These are phyloP conservation scores for Drosophila lowei DNA, from an alignment of 1,140 invertebrate species.

Conservation along the genomic window DNA sequence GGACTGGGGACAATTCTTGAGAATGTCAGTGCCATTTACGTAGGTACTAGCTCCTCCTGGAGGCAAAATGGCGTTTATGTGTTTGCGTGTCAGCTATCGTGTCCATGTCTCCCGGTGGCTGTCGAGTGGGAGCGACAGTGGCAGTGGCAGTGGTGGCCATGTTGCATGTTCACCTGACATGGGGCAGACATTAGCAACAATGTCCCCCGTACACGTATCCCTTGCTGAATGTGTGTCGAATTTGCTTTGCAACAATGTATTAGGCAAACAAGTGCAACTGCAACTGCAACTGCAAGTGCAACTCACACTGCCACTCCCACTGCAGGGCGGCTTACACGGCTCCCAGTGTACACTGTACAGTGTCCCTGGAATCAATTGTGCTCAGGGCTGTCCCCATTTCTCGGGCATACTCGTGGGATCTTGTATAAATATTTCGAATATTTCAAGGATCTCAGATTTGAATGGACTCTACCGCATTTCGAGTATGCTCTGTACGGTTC, in stretches of 20 bases:
- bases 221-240: slow-evolving; percentile 50
- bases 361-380: not conserved
- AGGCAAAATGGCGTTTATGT: slow-evolving; percentile 52
- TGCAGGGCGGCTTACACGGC: slow-evolving; percentile 12
- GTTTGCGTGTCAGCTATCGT: slow-evolving; percentile 44
- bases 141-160: slow-evolving; percentile 12
- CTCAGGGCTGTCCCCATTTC: no score
- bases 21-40: slow-evolving; percentile 45
- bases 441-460: no score
- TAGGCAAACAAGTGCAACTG: slow-evolving; percentile 53
- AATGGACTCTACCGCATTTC: no score
- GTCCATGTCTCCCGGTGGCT: slow-evolving; percentile 9
- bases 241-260: slow-evolving; percentile 54
- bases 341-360: not conserved
- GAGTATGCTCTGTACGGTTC: no score
- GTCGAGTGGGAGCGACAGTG: slow-evolving; percentile 16
- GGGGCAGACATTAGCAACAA: slow-evolving; percentile 43
- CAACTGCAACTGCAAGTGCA: slow-evolving; percentile 29
- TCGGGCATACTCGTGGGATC: no score
- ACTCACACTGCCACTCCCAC: slow-evolving; percentile 10
- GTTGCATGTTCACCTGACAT: slow-evolving; percentile 35
- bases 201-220: slow-evolving; percentile 45
- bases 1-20: slow-evolving; percentile 1
- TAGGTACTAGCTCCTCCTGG: slow-evolving; percentile 14
- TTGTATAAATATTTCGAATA: no score